Conservation (phyloP, 2,888 invertebrate genomes). For the Noctuana brunneofusca region DNA sequence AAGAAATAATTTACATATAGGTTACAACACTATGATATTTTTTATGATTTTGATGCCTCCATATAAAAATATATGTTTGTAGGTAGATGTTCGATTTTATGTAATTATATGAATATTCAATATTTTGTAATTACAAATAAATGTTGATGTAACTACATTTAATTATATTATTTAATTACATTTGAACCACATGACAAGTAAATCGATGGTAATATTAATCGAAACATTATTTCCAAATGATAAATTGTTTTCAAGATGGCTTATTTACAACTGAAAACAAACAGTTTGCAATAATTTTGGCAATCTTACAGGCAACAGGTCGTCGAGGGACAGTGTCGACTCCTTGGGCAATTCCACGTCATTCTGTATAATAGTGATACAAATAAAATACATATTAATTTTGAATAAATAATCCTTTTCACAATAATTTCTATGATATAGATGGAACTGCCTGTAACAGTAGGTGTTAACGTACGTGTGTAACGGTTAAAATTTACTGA, state of each 20-base stretch:
- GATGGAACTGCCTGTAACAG: no score
- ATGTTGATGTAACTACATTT: background rate
- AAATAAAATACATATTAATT: constrained; percentile 29
- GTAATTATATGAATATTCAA: background rate
- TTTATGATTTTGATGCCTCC: background rate
- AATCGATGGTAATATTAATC: background rate
- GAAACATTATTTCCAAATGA: background rate
- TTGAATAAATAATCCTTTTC: constrained; percentile 14
- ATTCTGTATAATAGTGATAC: constrained; percentile 55
- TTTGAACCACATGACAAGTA: background rate
- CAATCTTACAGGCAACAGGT: constrained; percentile 54
- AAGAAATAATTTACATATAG: background rate
- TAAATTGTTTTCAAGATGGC: constrained; percentile 2
- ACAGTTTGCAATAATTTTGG: constrained; percentile 31
- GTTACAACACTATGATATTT: background rate
- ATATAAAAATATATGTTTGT: no score
- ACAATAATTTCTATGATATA: background rate
- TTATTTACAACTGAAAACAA: constrained; percentile 18
- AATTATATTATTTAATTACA: background rate
- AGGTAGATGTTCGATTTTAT: background rate
- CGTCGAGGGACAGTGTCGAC: constrained; percentile 52
- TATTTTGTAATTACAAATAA: background rate
- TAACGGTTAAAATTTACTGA: no score
- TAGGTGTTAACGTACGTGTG: background rate
- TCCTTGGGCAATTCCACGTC: constrained; percentile 60